These are phyloP conservation scores for Adrianichthys oophorus DNA, from an alignment of 2,797 vertebrate species.

Conservation along the genomic window DNA sequence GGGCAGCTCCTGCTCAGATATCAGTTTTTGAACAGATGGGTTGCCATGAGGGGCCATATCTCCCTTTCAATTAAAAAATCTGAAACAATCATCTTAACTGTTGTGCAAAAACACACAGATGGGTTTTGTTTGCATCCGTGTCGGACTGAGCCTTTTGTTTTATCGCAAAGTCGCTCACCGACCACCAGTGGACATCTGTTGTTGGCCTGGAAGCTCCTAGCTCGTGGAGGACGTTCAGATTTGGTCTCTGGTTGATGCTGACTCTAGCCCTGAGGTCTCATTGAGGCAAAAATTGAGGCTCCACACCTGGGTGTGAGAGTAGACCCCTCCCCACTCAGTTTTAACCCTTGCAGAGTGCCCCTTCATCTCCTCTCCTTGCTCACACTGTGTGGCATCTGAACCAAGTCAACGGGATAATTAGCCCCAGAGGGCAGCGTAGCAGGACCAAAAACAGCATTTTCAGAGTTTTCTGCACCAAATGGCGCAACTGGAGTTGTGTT, in stretches of 20 bases:
- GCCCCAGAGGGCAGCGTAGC: constrained; percentile 67
- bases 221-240: constrained; percentile 20
- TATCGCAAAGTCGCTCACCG: constrained; percentile 23
- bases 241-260: constrained; percentile 1
- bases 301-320: constrained; percentile 43
- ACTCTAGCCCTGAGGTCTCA: constrained; percentile 2
- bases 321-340: constrained; percentile 7
- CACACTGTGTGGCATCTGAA: constrained; percentile 71
- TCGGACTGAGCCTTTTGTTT: constrained; percentile 53
- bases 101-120: constrained; percentile 62
- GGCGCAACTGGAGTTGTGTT: constrained; percentile 46
- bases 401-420: constrained; percentile 75
- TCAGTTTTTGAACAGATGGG: constrained; percentile 74
- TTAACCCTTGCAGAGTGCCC: constrained; percentile 32
- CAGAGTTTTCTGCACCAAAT: constrained; percentile 72
- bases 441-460: constrained; percentile 56
- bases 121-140: constrained; percentile 62
- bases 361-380: constrained; percentile 11
- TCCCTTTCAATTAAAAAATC: constrained; percentile 74
- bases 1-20: constrained; percentile 68
- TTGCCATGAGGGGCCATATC: constrained; percentile 66
- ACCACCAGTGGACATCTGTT: constrained; percentile 27
- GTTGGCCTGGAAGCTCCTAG: constrained; percentile 20
- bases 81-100: constrained; percentile 60
- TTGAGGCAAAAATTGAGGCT: constrained; percentile 7